Base-by-base conservation (phyloP, 2,888 invertebrate genomes). In the Pristionchus maxplancki region DNA sequence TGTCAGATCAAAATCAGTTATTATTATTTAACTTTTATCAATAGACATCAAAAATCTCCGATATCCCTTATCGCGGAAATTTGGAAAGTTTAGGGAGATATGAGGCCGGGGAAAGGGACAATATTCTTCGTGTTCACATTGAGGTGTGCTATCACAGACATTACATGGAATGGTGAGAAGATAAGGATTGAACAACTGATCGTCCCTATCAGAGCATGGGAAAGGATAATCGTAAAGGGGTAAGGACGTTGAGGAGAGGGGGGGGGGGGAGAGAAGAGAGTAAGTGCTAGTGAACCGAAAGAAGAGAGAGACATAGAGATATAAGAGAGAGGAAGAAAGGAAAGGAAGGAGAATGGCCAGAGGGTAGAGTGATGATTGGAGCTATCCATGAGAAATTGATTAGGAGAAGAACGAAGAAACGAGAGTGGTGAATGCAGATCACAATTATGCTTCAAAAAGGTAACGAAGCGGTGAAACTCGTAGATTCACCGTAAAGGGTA, bases 221-320 rank as follows among this genome's bases (percentile, higher is more conserved):
- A 58, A 31, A 34, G n/a, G 58, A 84, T 4, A 3, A 81, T 81
- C 28, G 53, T 34, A 53, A 83, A 83, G 28, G 82, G 34, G 53
- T 9, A 53, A 67, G 34, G n/a, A 40, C 28, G 34, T 17, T 13
- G 28, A 71, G 44, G 28, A 83, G 13, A 3, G 82, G 20, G 34
- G 50, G 17, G 24, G 40, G 78, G 34, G 58, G 20, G 44, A 62
- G 40, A 58, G 37, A 6, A 81, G 81, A 62, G 83, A 53, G 31
- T n/a, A 58, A 83, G 83, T 53, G 44, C 58, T 34, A 83, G 78
- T 20, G 85, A n/a, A 64, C 62, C 28, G n/a, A 24, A 37, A 40
- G 31, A 31, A 85, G 62, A 40, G 85, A 85, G 28, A n/a, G 31
- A 9, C 40, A 40, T 9, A 64, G 62, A 64, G 64, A 85, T 24